Evolutionary conservation across 2,797 vertebrate species (phyloP), one percentile per base, ranked within the genome.

Genomic region (Poecilia gillii): DNA sequence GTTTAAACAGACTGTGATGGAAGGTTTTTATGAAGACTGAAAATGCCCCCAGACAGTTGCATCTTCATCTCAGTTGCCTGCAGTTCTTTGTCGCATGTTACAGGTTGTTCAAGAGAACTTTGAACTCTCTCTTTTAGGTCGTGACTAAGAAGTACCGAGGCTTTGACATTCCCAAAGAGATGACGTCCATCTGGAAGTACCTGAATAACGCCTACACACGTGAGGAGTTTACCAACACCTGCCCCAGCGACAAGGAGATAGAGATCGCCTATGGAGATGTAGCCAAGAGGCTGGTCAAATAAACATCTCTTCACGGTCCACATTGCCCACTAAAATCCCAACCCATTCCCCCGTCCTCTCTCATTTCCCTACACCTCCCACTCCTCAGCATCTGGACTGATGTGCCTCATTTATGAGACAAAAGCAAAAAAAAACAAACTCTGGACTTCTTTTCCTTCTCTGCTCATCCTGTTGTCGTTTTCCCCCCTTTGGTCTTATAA

Each of bases 151-250:
- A 99, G 86, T 99, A 99, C 88, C 91, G 98, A 84, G 97, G 97
- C 88, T 99, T 99, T 4, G 97, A 99, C 89, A 98, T 99, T 76
- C 98, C 98, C 71, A 97, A 97, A 94, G 96, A 96, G 77, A 98
- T 99, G 98, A 96, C 92, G 0, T 96, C 96, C 86, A 95, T 99
- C 90, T 99, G 98, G 98, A 96, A 97, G 94, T 99, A 99, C 95
- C 95, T 99, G 94, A 97, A 96, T 4, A 97, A 95, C 18, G 99
- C 98, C 8, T 99, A 98, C 72, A 96, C 96, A 2, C 96, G 97
- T 0, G 98, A 99, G 31, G 99, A 99, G 89, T 99, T 99, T 95
- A 99, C 97, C 95, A 99, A 99, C 88, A 99, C 99, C 88, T 99
- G 98, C 93, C 98, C 98, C 88, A 97, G 97, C 47, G 98, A 99